Base-by-base conservation (phyloP, 2,113 vertebrate genomes). In the Oryzias melastigma region DNA sequence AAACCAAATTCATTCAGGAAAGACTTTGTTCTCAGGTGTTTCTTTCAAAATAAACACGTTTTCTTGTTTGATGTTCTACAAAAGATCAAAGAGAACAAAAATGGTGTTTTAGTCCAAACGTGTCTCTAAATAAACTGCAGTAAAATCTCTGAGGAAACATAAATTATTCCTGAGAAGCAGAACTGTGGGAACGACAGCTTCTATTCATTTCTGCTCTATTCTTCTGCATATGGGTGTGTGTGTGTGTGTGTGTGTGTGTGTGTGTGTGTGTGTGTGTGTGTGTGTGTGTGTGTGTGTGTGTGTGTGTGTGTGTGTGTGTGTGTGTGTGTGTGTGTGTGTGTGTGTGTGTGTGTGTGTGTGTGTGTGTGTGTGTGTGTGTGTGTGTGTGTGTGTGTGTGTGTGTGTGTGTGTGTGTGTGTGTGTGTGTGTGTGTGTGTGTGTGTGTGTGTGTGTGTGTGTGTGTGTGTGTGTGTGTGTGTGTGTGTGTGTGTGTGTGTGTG, bases 161-260 rank as follows among this genome's bases (percentile, higher is more conserved):
- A 0, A 27, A 40, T 64, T 35, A 35, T 35, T 35, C 1, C 8
- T 7, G 7, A 35, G 77, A 72, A 58, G 62, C 74, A 47, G 41
- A 73, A 19, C 45, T 65, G 48, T 77, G 64, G 72, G 69, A 81
- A 58, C 65, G 73, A 65, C 74, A 74, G 69, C 47, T 64, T 82
- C 40, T 57, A 35, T 72, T 71, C 49, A 57, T 1, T 62, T 71
- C n/a, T 47, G 7, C 47, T 50, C 62, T 42, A 62, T 82, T 83
- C 66, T 82, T 78, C 53, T 68, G 45, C 45, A n/a, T n/a, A 46
- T 43, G 54, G 49, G 48, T 60, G 14, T 27, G 5, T 71, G 77
- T 69, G 15, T 41, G 46, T 43, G 20, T 29, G 52, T 43, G 53
- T 27, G 51, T 45, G 61, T 29, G 24, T 51, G 66, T 48, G 48